Conservation (phyloP, 2,113 vertebrate genomes). For the Phylloscopus trochilus region DNA sequence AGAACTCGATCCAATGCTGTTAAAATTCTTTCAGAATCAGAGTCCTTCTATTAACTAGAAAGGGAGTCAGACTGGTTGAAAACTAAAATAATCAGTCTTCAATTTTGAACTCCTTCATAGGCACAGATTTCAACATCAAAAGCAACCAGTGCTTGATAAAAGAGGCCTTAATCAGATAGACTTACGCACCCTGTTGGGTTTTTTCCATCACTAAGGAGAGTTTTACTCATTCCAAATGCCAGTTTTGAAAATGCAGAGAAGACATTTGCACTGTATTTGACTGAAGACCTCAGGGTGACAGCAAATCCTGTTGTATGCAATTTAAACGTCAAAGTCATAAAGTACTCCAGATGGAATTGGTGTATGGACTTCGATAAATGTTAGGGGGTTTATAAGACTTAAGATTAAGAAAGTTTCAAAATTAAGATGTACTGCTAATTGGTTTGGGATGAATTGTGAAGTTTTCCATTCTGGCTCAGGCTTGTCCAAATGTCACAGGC, state of each 20-base stretch:
- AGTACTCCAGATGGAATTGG: background rate
- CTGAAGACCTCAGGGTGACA: background rate
- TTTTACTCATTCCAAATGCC: background rate
- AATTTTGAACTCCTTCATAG: background rate
- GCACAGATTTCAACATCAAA: background rate
- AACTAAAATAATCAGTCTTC: background rate
- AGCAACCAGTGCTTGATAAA: background rate
- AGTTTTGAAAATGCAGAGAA: background rate
- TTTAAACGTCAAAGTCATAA: background rate
- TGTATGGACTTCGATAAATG: background rate
- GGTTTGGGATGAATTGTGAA: background rate
- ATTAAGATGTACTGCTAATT: background rate
- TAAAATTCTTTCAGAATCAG: background rate
- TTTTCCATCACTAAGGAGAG: background rate
- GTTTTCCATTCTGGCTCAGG: background rate
- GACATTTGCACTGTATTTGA: background rate
- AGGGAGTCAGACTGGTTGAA: background rate
- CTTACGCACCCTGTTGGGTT: background rate
- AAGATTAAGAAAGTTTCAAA: background rate
- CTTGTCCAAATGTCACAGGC: background rate
- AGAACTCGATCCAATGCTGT: background rate
- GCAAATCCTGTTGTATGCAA: background rate
- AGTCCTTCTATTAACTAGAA: background rate
- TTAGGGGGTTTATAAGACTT: background rate
- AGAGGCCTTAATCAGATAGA: background rate